phyloP scores from a whole-genome alignment of 2,888 invertebrate species.

The Tachystola acroxantha region DNA sequence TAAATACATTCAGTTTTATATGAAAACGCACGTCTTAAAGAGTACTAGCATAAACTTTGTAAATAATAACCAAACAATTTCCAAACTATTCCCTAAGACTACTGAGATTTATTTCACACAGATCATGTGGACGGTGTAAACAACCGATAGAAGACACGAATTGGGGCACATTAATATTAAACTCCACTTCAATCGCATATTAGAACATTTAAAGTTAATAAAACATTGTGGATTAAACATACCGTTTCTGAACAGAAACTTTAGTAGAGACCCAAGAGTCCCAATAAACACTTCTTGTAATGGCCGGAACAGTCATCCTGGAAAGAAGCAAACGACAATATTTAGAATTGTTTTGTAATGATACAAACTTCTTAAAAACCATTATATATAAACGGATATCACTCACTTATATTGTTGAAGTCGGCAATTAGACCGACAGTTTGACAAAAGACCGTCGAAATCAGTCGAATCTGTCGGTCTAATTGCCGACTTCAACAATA shows the following conservation, averaged over 20 bases:
- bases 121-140: conserved; percentile 16
- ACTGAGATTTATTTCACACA: conserved; percentile 1
- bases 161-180: background rate
- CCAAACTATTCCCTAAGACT: background rate
- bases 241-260: background rate
- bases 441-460: no score
- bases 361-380: no score
- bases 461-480: no score
- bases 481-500: no score
- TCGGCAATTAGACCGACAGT: no score
- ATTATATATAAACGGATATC: no score
- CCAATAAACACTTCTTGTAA: conserved; percentile 90
- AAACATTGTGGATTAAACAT: background rate
- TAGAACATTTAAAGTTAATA: conserved; percentile 3
- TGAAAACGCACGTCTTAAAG: background rate
- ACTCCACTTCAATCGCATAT: background rate
- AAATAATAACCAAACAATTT: background rate
- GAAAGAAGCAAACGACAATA: conserved; percentile 37
- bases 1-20: background rate
- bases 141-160: conserved; percentile 3
- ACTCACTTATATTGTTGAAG: no score
- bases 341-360: no score
- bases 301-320: conserved; percentile 92
- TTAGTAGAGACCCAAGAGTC: conserved; percentile 79
- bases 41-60: background rate